Percentiles rank a stretch among this genome's conserved stretches.
Evolutionary conservation across 2,888 invertebrate genomes (phyloP).

Genomic region (Hyppa rectilinea): DNA sequence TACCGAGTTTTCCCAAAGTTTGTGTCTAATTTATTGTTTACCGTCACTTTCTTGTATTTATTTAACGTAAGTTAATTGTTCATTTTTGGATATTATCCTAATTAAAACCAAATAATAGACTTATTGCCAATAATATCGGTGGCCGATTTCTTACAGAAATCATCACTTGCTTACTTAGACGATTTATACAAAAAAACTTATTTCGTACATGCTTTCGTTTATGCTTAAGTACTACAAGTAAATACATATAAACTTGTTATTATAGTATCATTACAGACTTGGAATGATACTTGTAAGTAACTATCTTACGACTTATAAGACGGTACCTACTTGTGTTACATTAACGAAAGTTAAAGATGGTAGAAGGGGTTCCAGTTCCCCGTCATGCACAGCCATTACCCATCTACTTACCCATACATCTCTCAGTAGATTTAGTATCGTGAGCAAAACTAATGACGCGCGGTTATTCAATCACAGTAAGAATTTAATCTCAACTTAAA

Average conservation of each 20-base stretch:
- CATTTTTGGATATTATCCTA: slow-evolving; percentile 73
- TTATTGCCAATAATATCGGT: neutral
- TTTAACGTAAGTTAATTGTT: slow-evolving; percentile 80
- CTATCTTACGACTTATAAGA: too few species aligned
- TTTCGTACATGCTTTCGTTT: neutral
- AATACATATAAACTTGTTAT: neutral
- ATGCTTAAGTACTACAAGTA: neutral
- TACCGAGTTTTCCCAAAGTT: slow-evolving; percentile 87
- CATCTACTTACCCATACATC: neutral
- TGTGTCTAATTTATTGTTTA: slow-evolving; percentile 89
- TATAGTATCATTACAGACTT: neutral
- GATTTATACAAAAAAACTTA: neutral
- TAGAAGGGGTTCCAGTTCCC: neutral
- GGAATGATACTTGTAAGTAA: too few species aligned
- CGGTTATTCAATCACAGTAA: slow-evolving; percentile 82
- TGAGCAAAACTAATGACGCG: slow-evolving; percentile 67
- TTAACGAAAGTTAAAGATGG: neutral
- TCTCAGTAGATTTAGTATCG: slow-evolving; percentile 13
- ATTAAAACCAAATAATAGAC: slow-evolving; percentile 61
- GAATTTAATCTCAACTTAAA: slow-evolving; percentile 89
- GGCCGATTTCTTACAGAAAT: neutral
- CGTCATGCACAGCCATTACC: neutral
- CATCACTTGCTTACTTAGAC: neutral
- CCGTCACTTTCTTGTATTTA: slow-evolving; percentile 85
- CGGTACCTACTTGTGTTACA: neutral